Base-by-base conservation (phyloP, 2,797 vertebrate species). In the Pitangus sulphuratus region DNA sequence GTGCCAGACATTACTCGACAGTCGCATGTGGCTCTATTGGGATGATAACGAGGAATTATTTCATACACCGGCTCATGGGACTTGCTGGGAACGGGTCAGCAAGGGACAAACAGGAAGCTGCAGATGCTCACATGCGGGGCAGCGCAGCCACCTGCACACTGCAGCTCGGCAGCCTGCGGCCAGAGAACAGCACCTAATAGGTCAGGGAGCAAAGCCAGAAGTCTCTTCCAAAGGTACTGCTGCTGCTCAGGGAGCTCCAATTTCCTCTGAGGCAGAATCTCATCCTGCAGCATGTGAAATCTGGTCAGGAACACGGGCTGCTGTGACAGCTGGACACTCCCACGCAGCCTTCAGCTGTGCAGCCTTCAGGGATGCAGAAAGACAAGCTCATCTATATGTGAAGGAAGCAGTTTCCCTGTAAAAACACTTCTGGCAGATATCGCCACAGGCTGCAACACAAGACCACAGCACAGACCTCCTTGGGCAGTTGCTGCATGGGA, bases 1-100 rank as follows among this genome's bases (percentile, higher is more conserved):
- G 69, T 48, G 79, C 72, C 68, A 94, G 85, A 69, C 68, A 1
- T 61, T 61, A 80, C 56, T 44, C 1, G 4, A 71, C 58, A 84
- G 70, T n/a, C 64, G 33, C 68, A 62, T 1, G 7, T 1, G 1
- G 51, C 64, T 80, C 68, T 45, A 3, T 3, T 3, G 61, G 64
- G 72, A 68, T 6, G 5, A 5, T 39, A 85, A 37, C 1, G 2
- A 39, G 39, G 30, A 91, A 90, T 56, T 58, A 47, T 24, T 87
- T 62, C 2, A 26, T 11, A 24, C 15, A 15, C 18, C 1, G 2
- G 45, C 51, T 65, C 14, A 1, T 10, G 37, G 0, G 0, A 56
- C 57, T 37, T 44, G 30, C 54, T 35, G 53, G 42, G 58, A 47
- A 72, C 1, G 0, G 42, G 42, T 40, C 74, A 71, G 65, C 0